Conservation (phyloP, 2,113 vertebrate species). For the Cranoglanis bouderius region DNA sequence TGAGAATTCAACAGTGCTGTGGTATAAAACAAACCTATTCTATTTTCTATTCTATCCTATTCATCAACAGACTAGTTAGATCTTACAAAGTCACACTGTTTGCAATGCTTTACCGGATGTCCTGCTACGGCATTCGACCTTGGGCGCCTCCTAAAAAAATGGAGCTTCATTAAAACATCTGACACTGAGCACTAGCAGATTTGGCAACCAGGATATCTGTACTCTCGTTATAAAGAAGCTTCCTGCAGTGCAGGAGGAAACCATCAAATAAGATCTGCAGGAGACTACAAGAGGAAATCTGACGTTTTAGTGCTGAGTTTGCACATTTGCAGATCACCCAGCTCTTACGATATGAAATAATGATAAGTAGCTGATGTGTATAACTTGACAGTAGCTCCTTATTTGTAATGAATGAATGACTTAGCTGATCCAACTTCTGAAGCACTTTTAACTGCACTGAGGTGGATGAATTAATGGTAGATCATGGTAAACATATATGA, state of each 20-base stretch:
- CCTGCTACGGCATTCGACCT: background rate
- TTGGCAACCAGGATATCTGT: constrained; percentile 12
- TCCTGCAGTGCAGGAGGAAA: constrained; percentile 14
- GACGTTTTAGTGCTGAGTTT: constrained; percentile 20
- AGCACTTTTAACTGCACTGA: background rate
- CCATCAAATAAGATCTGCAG: constrained; percentile 22
- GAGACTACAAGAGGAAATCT: constrained; percentile 23
- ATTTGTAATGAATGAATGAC: background rate
- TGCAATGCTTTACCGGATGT: constrained; percentile 4
- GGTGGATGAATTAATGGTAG: background rate
- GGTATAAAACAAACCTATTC: background rate
- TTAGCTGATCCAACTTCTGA: background rate
- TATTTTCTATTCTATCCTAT: background rate
- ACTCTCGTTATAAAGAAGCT: constrained; percentile 26
- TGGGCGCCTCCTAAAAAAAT: constrained; percentile 14
- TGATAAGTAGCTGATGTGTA: constrained; percentile 2
- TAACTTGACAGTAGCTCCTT: background rate
- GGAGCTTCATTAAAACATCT: constrained; percentile 43
- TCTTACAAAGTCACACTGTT: background rate
- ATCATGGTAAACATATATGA: background rate
- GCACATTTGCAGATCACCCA: constrained; percentile 2
- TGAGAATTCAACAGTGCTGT: background rate
- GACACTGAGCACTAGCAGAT: constrained; percentile 19
- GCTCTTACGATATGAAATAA: constrained; percentile 1
- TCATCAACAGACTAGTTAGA: background rate